Evolutionary conservation across 2,113 vertebrate genomes (phyloP).

Genomic region (Silurus asotus): DNA sequence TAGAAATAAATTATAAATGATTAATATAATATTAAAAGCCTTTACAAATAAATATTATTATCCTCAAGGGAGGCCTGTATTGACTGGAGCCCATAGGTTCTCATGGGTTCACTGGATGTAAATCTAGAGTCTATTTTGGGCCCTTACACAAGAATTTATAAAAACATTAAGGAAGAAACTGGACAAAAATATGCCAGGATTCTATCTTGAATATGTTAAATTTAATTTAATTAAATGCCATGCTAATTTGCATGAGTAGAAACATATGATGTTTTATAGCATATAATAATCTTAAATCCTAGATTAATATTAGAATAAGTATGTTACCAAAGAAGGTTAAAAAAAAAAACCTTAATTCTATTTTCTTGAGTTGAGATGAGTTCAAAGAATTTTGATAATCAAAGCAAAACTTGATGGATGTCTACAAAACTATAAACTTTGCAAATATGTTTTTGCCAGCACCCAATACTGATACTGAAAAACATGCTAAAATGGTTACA

Average conservation of each 20-base stretch:
- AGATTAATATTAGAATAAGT: neutral
- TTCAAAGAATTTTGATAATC: too few relatives aligned
- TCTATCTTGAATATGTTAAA: neutral
- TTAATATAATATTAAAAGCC: neutral
- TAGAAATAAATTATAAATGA: constrained; percentile 51
- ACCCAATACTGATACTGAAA: too few relatives aligned
- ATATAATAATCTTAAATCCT: neutral
- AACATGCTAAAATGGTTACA: too few relatives aligned
- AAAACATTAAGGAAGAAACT: neutral
- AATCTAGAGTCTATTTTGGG: neutral
- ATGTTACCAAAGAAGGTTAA: neutral
- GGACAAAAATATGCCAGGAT: neutral
- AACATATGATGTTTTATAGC: neutral
- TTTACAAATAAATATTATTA: neutral
- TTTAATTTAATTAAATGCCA: neutral
- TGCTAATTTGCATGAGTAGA: neutral
- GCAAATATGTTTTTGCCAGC: too few relatives aligned
- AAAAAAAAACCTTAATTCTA: neutral
- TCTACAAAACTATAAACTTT: too few relatives aligned
- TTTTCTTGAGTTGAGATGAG: too few relatives aligned
- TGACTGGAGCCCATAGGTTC: neutral
- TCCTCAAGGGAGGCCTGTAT: neutral
- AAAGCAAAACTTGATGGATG: too few relatives aligned
- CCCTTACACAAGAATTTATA: neutral
- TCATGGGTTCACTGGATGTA: neutral